These are phyloP conservation scores for Ceratina japonica DNA, from an alignment of 1,140 invertebrate species.

Conservation along the genomic window DNA sequence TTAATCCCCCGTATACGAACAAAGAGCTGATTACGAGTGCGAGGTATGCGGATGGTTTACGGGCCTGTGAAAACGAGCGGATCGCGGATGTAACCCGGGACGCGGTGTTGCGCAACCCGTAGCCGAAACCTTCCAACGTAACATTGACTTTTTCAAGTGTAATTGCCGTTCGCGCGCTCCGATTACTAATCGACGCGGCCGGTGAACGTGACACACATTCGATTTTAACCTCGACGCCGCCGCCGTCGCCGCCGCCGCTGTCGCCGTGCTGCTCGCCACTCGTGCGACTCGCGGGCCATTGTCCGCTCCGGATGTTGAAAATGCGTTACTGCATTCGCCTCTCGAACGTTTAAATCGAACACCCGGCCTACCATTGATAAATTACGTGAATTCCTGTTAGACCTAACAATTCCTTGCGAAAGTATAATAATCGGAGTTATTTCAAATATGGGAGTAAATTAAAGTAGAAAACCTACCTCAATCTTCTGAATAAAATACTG, in stretches of 20 bases:
- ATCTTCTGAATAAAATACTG: too few species aligned
- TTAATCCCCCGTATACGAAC: neutral
- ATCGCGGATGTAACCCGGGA: slow-evolving; percentile 46
- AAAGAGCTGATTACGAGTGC: slow-evolving; percentile 12
- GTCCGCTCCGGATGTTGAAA: neutral
- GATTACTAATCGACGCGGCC: slow-evolving; percentile 60
- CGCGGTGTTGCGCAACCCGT: slow-evolving; percentile 52
- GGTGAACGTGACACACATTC: slow-evolving; percentile 64
- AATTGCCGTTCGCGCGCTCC: slow-evolving; percentile 60
- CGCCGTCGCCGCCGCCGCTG: neutral
- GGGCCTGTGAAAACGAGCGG: neutral
- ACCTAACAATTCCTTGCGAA: too few species aligned
- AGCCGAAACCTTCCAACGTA: slow-evolving; percentile 55
- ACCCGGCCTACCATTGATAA: too few species aligned
- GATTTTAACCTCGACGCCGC: slow-evolving; percentile 51
- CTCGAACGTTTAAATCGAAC: neutral
- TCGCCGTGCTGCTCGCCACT: slow-evolving; percentile 1
- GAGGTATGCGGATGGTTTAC: slow-evolving; percentile 3
- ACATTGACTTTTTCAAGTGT: slow-evolving; percentile 65
- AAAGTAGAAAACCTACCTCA: too few species aligned
- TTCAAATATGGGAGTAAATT: too few species aligned
- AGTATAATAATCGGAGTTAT: too few species aligned
- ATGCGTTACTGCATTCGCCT: neutral
- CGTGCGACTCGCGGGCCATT: slow-evolving; percentile 29
- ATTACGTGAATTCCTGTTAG: too few species aligned